Percentiles rank a stretch among this genome's conserved stretches.
phyloP scores from a whole-genome alignment of 2,888 invertebrate species.

The Sphaeridia pumilis region DNA sequence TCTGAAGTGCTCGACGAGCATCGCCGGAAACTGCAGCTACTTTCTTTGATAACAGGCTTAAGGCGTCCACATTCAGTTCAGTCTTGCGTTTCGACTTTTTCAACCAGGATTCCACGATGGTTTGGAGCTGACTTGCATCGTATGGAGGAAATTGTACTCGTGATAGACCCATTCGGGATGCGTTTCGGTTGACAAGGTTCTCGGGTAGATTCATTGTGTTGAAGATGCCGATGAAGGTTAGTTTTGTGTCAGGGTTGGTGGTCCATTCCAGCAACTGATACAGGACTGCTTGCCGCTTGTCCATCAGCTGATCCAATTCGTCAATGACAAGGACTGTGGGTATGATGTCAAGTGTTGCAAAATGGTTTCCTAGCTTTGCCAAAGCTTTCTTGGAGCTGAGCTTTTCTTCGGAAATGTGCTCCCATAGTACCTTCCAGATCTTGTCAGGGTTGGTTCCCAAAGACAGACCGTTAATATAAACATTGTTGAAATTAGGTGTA shows the following conservation, averaged over 20 bases:
- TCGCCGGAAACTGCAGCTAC: slow-evolving; percentile 93
- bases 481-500: slow-evolving; percentile 15
- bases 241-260: slow-evolving; percentile 56
- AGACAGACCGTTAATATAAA: slow-evolving; percentile 32
- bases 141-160: slow-evolving; percentile 91
- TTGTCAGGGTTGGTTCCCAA: slow-evolving; percentile 26
- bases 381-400: slow-evolving; percentile 77
- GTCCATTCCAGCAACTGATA: slow-evolving; percentile 98
- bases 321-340: slow-evolving; percentile 75
- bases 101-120: slow-evolving; percentile 52
- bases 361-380: slow-evolving; percentile 59
- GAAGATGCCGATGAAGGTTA: slow-evolving; percentile 89
- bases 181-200: slow-evolving; percentile 64
- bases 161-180: slow-evolving; percentile 65
- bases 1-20: slow-evolving; percentile 86
- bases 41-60: slow-evolving; percentile 49
- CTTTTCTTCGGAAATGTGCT: slow-evolving; percentile 43
- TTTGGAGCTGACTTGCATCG: slow-evolving; percentile 71
- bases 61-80: slow-evolving; percentile 24
- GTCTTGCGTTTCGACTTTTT: not conserved
- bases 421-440: slow-evolving; percentile 29
- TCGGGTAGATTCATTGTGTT: slow-evolving; percentile 99
- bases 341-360: slow-evolving; percentile 54
- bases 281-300: slow-evolving; percentile 83
- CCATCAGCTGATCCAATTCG: slow-evolving; percentile 89